phyloP scores from a whole-genome alignment of 2,113 vertebrate genomes.

The Proterorhinus semilunaris region DNA sequence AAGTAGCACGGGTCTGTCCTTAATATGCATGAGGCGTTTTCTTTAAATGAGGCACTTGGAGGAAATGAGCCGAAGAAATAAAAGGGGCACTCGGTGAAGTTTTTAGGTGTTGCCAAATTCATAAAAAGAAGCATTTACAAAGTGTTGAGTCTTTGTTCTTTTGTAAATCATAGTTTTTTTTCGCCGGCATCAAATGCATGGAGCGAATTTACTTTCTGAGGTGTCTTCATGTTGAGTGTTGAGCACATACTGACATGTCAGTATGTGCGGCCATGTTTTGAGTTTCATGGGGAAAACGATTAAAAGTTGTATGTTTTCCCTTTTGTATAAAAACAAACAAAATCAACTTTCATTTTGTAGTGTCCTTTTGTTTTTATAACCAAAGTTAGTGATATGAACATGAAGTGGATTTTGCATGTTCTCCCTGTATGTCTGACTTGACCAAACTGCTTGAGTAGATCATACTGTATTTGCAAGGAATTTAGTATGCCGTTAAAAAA shows the following conservation, averaged over 20 bases:
- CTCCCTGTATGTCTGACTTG: no score
- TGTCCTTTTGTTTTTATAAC: not conserved
- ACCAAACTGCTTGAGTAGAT: no score
- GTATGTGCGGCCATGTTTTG: not conserved
- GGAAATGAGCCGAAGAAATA: conserved; percentile 47
- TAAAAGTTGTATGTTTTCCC: conserved; percentile 18
- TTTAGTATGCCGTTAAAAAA: no score
- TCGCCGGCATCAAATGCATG: conserved; percentile 19
- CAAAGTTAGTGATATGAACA: no score
- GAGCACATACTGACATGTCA: no score
- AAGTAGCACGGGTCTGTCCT: not conserved
- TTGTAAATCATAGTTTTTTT: not conserved
- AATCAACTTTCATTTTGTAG: conserved; percentile 9
- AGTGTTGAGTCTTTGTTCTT: conserved; percentile 1
- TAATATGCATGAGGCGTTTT: not conserved
- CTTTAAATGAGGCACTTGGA: conserved; percentile 27
- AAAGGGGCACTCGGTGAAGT: conserved; percentile 26
- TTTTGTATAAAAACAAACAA: conserved; percentile 6
- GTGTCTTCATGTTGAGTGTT: not conserved
- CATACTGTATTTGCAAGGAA: no score
- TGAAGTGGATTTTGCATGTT: no score
- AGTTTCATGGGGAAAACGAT: conserved; percentile 2
- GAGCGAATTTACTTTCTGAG: not conserved
- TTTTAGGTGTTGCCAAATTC: conserved; percentile 28
- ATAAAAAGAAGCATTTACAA: conserved; percentile 1